Conservation (phyloP, 2,113 vertebrate species). For the Conger conger region DNA sequence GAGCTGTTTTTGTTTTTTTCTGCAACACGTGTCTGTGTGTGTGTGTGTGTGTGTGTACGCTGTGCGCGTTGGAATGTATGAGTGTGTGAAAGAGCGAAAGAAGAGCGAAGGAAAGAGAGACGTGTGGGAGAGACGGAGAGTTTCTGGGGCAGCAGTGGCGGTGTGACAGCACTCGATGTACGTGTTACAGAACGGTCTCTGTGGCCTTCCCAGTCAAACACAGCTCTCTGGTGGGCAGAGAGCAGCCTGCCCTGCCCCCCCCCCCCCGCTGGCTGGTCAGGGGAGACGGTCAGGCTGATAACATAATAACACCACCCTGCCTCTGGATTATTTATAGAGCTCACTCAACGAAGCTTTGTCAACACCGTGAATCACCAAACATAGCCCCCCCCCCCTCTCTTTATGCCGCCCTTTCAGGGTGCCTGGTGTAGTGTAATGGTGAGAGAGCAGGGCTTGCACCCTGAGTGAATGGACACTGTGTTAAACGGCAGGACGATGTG, state of each 20-base stretch:
- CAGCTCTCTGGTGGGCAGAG: conserved; percentile 13
- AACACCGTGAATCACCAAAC: not conserved
- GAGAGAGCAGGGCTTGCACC: too few relatives aligned
- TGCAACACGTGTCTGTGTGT: not conserved
- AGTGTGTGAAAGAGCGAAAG: not conserved
- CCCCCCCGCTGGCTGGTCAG: not conserved
- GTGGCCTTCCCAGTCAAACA: not conserved
- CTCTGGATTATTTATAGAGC: not conserved
- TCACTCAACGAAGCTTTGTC: not conserved
- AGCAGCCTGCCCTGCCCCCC: not conserved
- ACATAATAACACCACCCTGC: not conserved
- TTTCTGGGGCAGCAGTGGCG: not conserved
- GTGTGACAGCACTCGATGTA: not conserved
- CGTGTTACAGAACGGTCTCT: not conserved
- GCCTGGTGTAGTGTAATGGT: too few relatives aligned
- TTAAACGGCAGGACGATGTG: too few relatives aligned
- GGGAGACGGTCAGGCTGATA: not conserved
- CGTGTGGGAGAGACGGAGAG: not conserved
- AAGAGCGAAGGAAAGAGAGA: not conserved
- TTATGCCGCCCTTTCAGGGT: not conserved
- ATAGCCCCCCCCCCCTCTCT: not conserved
- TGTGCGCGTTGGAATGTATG: not conserved
- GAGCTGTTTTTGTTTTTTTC: too few relatives aligned
- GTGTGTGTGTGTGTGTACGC: not conserved
- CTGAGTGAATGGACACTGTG: too few relatives aligned